phyloP scores from a whole-genome alignment of 1,140 invertebrate species.

The Eupristina koningsbergeri region DNA sequence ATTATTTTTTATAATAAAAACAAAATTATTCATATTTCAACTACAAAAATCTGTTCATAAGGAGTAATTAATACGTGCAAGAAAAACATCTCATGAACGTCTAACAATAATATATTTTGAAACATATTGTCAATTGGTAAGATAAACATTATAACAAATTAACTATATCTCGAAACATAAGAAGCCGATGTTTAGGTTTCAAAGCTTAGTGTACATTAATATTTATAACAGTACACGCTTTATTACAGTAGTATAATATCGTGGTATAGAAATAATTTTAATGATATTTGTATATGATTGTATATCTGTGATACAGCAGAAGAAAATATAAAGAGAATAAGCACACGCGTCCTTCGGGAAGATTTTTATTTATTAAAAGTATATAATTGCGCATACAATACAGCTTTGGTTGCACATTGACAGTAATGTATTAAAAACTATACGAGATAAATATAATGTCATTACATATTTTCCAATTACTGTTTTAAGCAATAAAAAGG shows the following conservation, averaged over 20 bases:
- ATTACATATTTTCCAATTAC: slow-evolving; percentile 6
- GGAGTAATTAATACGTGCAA: slow-evolving; percentile 28
- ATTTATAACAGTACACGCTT: slow-evolving; percentile 13
- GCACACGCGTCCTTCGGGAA: slow-evolving; percentile 31
- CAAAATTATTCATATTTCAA: not conserved
- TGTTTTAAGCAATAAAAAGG: slow-evolving; percentile 20
- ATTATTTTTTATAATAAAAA: not conserved
- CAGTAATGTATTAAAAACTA: slow-evolving; percentile 7
- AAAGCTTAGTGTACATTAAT: slow-evolving; percentile 16
- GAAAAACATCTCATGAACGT: slow-evolving; percentile 58
- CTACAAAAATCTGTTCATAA: slow-evolving; percentile 3
- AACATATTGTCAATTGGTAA: slow-evolving; percentile 70
- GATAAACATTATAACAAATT: slow-evolving; percentile 69
- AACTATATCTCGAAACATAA: slow-evolving; percentile 68
- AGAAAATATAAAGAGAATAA: slow-evolving; percentile 29
- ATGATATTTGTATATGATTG: slow-evolving; percentile 7
- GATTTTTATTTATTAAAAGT: slow-evolving; percentile 24
- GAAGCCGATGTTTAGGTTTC: slow-evolving; percentile 47
- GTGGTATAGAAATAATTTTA: slow-evolving; percentile 30
- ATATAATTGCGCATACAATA: not conserved
- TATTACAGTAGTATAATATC: slow-evolving; percentile 44
- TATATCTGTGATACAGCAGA: slow-evolving; percentile 34
- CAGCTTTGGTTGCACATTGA: slow-evolving; percentile 5
- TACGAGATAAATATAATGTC: slow-evolving; percentile 16
- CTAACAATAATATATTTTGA: slow-evolving; percentile 71